phyloP scores from a whole-genome alignment of 2,797 vertebrate species.

The Otolemur crassicaudatus region DNA sequence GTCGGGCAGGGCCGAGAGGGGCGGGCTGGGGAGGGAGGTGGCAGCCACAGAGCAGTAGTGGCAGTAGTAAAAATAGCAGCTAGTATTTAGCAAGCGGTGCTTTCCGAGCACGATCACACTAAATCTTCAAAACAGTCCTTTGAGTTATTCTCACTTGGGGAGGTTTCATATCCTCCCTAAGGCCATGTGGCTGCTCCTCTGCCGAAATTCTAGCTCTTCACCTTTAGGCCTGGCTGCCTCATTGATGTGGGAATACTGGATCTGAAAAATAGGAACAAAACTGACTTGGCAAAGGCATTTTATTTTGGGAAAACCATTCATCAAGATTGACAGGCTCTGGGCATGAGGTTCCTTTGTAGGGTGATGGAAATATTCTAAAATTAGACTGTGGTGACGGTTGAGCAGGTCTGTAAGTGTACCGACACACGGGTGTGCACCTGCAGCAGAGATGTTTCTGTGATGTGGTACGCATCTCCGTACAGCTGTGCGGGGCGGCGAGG shows the following conservation, averaged over 20 bases:
- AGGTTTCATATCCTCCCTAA: neutral
- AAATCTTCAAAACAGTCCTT: neutral
- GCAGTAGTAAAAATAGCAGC: neutral
- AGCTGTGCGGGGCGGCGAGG: neutral
- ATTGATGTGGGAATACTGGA: neutral
- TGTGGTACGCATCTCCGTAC: neutral
- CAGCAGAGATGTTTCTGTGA: neutral
- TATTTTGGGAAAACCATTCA: slow-evolving; percentile 66
- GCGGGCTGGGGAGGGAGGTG: neutral
- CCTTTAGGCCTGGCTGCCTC: neutral
- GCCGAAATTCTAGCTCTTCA: neutral
- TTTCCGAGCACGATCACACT: neutral
- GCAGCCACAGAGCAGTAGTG: too few species aligned
- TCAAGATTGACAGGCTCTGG: slow-evolving; percentile 48
- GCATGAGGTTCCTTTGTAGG: slow-evolving; percentile 7
- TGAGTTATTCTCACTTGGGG: neutral
- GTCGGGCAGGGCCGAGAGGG: neutral
- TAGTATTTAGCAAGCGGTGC: neutral
- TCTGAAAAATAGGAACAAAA: neutral
- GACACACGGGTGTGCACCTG: neutral
- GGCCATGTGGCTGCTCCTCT: neutral
- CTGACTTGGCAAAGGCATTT: slow-evolving; percentile 37
- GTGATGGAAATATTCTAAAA: slow-evolving; percentile 62
- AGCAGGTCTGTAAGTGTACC: neutral
- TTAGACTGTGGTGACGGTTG: neutral